Base-by-base conservation (phyloP, 2,797 vertebrate species). In the Babyrousa celebensis region DNA sequence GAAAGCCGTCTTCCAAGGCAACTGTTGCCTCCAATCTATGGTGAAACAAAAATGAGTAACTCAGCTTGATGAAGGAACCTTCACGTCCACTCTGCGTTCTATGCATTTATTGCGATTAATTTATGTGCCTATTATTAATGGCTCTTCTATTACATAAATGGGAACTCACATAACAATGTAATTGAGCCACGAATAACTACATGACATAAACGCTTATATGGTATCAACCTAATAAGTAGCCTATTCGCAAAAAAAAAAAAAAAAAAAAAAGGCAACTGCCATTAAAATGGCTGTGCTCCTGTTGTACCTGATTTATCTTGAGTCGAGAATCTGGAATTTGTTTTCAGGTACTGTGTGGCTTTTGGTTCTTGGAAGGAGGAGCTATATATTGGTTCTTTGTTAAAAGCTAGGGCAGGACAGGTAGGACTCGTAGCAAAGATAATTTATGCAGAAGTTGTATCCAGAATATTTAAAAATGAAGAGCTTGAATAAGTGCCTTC, bases 111-210 rank as follows among this genome's bases (percentile, higher is more conserved):
- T 93, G 25, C 48, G n/a, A 29, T 96, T 82, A 70, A 94, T 97
- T 87, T 79, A 93, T 63, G 58, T 78, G 6, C 63, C 70, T 75
- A 60, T 79, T 88, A 75, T 78, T 87, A 77, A 89, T 74, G 89
- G 43, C 40, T 91, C 58, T 89, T 87, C 56, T 82, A 92, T 79
- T 82, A 52, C 36, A 70, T 43, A 80, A 80, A 86, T 92, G 85
- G 40, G 65, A 91, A 90, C 92, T 93, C 89, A 84, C 36, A 91
- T 74, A 72, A 75, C 84, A 93, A 94, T 89, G 36, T 56, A 94
- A 60, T 63, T 65, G 79, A 93, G 85, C 48, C 62, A 84, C 7
- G 20, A 87, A 89, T 83, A 96, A 88, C 79, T 89, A 14, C n/a
- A 56, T 52, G 70, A 91, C 56, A 67, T 43, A 77, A 96, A 77